phyloP scores from a whole-genome alignment of 2,113 vertebrate genomes.

The Nesoenas mayeri region DNA sequence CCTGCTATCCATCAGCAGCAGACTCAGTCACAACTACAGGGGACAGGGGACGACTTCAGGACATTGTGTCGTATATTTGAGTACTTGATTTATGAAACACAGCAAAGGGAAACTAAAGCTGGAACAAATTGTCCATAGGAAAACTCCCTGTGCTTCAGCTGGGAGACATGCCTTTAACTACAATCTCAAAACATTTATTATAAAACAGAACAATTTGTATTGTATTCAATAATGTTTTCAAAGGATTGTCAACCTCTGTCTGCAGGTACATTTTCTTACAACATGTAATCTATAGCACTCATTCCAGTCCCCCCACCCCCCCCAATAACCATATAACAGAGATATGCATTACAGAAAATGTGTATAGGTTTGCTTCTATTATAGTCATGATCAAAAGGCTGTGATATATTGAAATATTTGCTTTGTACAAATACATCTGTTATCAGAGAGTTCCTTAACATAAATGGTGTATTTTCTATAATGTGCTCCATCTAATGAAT shows the following conservation, averaged over 20 bases:
- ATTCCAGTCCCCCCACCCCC: not conserved
- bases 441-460: constrained; percentile 81
- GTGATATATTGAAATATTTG: constrained; percentile 79
- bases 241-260: not conserved
- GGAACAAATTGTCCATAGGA: not conserved
- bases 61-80: constrained; percentile 20
- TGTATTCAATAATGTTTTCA: constrained; percentile 31
- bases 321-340: constrained; percentile 57
- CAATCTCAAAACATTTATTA: constrained; percentile 21
- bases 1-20: constrained; percentile 1
- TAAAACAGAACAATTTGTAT: constrained; percentile 21
- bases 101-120: not conserved
- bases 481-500: constrained; percentile 80
- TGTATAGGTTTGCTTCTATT: constrained; percentile 71
- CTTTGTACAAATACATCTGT: constrained; percentile 77
- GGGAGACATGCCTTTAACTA: not conserved
- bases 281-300: constrained; percentile 55
- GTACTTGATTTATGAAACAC: constrained; percentile 39
- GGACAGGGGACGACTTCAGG: not conserved
- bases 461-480: constrained; percentile 83
- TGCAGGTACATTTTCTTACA: constrained; percentile 41
- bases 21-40: not conserved
- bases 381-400: constrained; percentile 76
- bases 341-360: constrained; percentile 66
- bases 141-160: not conserved